phyloP scores from a whole-genome alignment of 2,113 vertebrate genomes.

The Cyprinodon variegatus region DNA sequence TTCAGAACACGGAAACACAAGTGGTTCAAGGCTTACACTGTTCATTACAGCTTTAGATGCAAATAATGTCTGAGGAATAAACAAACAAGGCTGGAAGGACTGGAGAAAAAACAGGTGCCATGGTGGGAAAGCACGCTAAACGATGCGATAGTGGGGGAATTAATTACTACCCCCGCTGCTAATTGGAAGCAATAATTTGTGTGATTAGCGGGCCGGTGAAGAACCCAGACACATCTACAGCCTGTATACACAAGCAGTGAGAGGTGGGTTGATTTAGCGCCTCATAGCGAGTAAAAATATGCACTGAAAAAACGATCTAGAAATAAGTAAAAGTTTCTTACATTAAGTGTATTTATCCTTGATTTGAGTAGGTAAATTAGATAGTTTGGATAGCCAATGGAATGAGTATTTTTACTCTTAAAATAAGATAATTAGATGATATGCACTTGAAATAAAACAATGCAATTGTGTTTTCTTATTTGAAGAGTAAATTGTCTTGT shows the following conservation, averaged over 20 bases:
- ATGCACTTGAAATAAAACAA: too few relatives aligned
- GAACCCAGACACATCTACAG: conserved; percentile 92
- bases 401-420: too few relatives aligned
- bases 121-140: conserved; percentile 97
- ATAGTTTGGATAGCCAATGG: too few relatives aligned
- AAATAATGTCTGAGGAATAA: conserved; percentile 96
- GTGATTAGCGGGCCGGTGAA: conserved; percentile 99
- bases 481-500: too few relatives aligned
- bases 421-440: too few relatives aligned
- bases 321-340: too few relatives aligned
- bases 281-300: neutral
- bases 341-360: too few relatives aligned
- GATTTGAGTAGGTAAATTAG: too few relatives aligned
- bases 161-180: conserved; percentile 97
- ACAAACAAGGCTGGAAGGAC: conserved; percentile 82
- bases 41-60: conserved; percentile 94
- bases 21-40: conserved; percentile 83
- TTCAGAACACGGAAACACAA: conserved; percentile 81
- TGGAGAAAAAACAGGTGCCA: conserved; percentile 93
- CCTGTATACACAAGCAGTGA: conserved; percentile 79
- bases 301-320: too few relatives aligned
- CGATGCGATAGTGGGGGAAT: conserved; percentile 99
- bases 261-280: neutral
- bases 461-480: too few relatives aligned
- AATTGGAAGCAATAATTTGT: conserved; percentile 99